Percentiles rank a stretch among this genome's conserved stretches.
Evolutionary conservation across 1,140 invertebrate species (phyloP).

Genomic region (Eriocheir sinensis): DNA sequence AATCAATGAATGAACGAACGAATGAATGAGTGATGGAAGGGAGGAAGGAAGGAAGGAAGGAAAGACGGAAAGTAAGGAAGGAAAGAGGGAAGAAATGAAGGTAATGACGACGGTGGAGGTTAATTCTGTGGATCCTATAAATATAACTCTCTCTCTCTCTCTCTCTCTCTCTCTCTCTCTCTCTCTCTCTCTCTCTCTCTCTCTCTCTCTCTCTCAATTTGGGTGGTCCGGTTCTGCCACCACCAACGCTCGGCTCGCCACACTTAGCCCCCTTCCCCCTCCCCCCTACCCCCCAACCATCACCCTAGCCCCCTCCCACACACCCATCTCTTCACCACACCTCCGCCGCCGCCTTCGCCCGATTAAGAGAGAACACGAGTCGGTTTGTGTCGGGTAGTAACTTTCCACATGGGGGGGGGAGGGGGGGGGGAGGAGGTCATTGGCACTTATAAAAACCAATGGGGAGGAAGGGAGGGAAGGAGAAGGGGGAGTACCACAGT

Average conservation of each 20-base stretch:
- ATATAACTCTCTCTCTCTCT: conserved; percentile 22
- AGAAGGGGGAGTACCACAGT: too few relatives aligned
- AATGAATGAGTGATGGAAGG: too few relatives aligned
- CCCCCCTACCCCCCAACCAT: too few relatives aligned
- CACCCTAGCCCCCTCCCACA: too few relatives aligned
- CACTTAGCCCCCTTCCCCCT: too few relatives aligned
- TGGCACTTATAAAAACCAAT: not conserved
- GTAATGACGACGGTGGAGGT: too few relatives aligned
- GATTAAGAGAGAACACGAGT: conserved; percentile 15
- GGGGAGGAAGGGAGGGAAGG: not conserved
- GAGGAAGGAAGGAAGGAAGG: too few relatives aligned
- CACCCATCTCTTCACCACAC: not conserved
- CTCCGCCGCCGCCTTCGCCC: not conserved
- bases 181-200: not conserved
- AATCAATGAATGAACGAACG: too few relatives aligned
- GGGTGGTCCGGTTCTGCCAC: conserved; percentile 1
- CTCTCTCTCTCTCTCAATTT: conserved; percentile 12
- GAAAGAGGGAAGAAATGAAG: too few relatives aligned
- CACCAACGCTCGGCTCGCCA: too few relatives aligned
- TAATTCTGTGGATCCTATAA: too few relatives aligned
- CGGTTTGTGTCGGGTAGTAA: not conserved
- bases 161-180: not conserved
- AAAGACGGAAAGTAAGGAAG: too few relatives aligned
- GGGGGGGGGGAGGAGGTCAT: not conserved
- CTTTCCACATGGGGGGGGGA: not conserved